Evolutionary conservation across 2,797 vertebrate species (phyloP).

Genomic region (Philypnodon macrostomus): DNA sequence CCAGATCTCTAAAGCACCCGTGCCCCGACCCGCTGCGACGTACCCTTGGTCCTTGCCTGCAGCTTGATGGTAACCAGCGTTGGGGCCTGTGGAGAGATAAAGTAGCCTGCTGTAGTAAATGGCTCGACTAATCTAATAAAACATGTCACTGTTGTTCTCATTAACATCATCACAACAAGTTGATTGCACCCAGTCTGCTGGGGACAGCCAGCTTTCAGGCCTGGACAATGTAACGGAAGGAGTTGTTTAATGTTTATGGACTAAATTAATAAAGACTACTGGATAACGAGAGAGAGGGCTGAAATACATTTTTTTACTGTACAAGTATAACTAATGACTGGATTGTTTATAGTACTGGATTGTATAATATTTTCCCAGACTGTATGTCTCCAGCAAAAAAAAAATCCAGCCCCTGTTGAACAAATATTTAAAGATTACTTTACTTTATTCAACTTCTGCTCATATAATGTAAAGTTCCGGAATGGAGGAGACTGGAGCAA

Average conservation of each 20-base stretch:
- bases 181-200: slow-evolving; percentile 43
- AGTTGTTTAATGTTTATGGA: slow-evolving; percentile 43
- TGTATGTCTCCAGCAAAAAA: too few species aligned
- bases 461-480: too few species aligned
- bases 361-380: too few species aligned
- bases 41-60: slow-evolving; percentile 23
- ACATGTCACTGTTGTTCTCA: slow-evolving; percentile 45
- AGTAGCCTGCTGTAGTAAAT: slow-evolving; percentile 48
- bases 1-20: slow-evolving; percentile 31
- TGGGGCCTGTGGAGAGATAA: slow-evolving; percentile 43
- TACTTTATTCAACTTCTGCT: too few species aligned
- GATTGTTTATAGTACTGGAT: too few species aligned
- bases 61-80: slow-evolving; percentile 29
- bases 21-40: slow-evolving; percentile 19
- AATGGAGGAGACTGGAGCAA: too few species aligned
- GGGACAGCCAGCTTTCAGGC: slow-evolving; percentile 39
- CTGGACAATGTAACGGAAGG: slow-evolving; percentile 47
- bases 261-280: slow-evolving; percentile 33
- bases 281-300: slow-evolving; percentile 30
- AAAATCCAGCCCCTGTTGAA: too few species aligned
- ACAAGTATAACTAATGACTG: too few species aligned
- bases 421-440: too few species aligned
- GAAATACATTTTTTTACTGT: too few species aligned
- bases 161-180: slow-evolving; percentile 48
- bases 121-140: slow-evolving; percentile 45